A percentile compares a stretch with the other conserved stretches of the same genome.
These are phyloP conservation scores for Cyclura pinguis DNA, from an alignment of 2,797 vertebrate genomes.

Conservation along the genomic window DNA sequence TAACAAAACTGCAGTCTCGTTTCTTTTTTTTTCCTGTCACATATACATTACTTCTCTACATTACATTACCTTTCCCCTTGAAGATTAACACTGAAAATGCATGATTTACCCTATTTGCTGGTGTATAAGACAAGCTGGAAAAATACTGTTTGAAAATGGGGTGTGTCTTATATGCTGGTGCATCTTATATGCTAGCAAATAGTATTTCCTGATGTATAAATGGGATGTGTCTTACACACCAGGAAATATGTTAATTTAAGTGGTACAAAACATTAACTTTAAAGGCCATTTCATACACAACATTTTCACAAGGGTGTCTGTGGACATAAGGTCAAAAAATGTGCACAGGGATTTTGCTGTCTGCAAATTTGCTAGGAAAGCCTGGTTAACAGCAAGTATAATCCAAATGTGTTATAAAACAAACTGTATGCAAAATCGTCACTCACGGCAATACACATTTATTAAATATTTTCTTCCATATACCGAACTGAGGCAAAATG, in stretches of 20 bases:
- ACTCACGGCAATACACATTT: not conserved
- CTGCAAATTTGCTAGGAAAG: not conserved
- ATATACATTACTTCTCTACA: too few relatives aligned
- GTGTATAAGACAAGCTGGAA: too few relatives aligned
- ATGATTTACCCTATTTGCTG: not conserved
- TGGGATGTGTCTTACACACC: too few relatives aligned
- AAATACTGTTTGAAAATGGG: too few relatives aligned
- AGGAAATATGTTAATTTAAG: not conserved
- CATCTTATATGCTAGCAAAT: too few relatives aligned
- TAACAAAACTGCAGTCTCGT: constrained; percentile 62
- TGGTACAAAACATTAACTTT: not conserved
- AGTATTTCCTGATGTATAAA: too few relatives aligned
- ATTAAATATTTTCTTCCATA: not conserved
- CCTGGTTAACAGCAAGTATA: not conserved
- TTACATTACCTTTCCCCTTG: constrained; percentile 60
- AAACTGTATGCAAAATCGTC: not conserved
- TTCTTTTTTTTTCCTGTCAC: not conserved
- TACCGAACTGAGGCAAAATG: not conserved
- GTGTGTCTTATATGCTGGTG: too few relatives aligned
- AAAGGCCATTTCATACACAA: constrained; percentile 44
- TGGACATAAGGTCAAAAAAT: not conserved
- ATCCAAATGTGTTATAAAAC: not conserved
- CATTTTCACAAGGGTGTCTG: not conserved
- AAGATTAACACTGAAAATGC: constrained; percentile 54
- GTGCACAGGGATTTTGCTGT: not conserved